Conservation (phyloP, 2,113 vertebrate genomes). For the Perognathus longimembris region DNA sequence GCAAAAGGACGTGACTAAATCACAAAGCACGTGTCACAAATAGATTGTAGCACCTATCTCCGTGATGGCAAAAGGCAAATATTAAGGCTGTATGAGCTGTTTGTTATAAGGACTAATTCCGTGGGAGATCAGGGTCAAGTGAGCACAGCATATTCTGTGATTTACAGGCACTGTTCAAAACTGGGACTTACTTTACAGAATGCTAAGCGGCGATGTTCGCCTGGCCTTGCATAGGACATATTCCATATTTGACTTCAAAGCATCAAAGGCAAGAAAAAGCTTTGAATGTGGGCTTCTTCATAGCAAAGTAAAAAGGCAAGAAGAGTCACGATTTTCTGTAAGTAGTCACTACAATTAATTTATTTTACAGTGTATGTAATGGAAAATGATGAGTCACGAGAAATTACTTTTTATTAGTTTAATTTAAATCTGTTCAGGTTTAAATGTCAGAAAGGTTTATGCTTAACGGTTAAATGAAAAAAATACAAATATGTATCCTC, state of each 20-base stretch:
- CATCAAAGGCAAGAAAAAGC: neutral
- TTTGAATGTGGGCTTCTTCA: neutral
- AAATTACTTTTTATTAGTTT: neutral
- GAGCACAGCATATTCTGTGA: neutral
- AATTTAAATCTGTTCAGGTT: neutral
- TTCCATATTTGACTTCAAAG: neutral
- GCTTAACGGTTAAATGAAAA: neutral
- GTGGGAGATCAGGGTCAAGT: neutral
- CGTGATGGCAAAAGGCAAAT: slow-evolving; percentile 12
- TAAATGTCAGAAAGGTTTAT: neutral
- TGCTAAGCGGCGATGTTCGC: neutral
- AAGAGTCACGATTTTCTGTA: neutral
- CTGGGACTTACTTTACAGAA: slow-evolving; percentile 22
- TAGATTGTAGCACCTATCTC: neutral
- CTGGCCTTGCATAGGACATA: neutral
- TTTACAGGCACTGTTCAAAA: slow-evolving; percentile 32
- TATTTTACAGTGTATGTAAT: neutral
- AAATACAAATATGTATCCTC: neutral
- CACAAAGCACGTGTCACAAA: neutral
- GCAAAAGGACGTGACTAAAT: neutral
- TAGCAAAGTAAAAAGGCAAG: neutral
- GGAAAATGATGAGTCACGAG: neutral
- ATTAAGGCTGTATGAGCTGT: slow-evolving; percentile 3
- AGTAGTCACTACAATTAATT: neutral
- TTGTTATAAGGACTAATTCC: slow-evolving; percentile 48